These are phyloP conservation scores for Pocillopora verrucosa DNA, from an alignment of 64 coral and sea anemone genomes.

Conservation along the genomic window DNA sequence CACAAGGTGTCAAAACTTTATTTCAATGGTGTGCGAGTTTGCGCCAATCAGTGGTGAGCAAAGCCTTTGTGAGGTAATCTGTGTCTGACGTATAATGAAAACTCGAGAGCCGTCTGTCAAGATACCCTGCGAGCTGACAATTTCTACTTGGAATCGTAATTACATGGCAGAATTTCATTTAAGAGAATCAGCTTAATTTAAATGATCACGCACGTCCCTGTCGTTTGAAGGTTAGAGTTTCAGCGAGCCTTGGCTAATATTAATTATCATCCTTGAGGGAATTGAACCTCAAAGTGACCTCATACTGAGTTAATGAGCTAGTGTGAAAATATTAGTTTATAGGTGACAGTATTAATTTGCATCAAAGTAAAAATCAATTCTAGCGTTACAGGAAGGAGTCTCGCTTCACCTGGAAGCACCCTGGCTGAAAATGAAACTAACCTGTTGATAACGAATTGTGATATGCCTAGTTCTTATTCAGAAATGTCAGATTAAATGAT, in stretches of 20 bases:
- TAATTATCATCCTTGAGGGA: conserved; percentile 1
- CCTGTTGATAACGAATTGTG: no score
- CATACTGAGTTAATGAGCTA: not conserved
- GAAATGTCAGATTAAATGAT: no score
- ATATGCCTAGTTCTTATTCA: no score
- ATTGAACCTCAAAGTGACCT: not conserved
- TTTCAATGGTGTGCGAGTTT: not conserved
- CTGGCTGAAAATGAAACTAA: no score
- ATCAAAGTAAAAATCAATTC: not conserved
- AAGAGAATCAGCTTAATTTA: not conserved
- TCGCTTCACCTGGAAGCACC: no score
- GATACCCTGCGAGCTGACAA: not conserved
- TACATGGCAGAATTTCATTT: not conserved
- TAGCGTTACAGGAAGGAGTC: not conserved
- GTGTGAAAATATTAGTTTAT: not conserved
- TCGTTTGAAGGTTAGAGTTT: not conserved
- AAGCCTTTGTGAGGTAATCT: conserved; percentile 38
- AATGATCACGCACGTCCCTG: not conserved
- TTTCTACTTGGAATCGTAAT: not conserved
- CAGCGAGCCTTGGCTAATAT: not conserved
- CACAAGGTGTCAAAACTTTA: not conserved
- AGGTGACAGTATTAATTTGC: not conserved
- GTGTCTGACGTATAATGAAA: conserved; percentile 23
- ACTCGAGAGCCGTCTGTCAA: not conserved
- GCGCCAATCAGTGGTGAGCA: conserved; percentile 49